These are phyloP conservation scores for Horisme vitalbata DNA, from an alignment of 2,888 invertebrate genomes.

Conservation along the genomic window DNA sequence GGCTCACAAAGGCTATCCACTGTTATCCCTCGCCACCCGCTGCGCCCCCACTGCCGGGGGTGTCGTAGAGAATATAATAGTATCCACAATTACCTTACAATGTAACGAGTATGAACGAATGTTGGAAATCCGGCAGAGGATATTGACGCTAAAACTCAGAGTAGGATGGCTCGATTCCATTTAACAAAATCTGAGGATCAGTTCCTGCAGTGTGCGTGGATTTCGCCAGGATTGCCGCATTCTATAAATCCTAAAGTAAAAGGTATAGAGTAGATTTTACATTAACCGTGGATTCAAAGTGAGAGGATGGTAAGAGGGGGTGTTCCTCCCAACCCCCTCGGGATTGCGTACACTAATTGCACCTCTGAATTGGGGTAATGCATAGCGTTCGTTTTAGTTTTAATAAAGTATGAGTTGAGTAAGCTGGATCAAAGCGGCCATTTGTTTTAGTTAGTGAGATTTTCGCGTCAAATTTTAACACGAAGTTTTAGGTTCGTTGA, in stretches of 20 bases:
- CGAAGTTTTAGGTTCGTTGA: too few species aligned
- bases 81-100: neutral
- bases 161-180: neutral
- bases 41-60: conserved; percentile 25
- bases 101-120: too few species aligned
- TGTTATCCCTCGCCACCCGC: conserved; percentile 42
- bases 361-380: conserved; percentile 78
- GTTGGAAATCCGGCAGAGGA: too few species aligned
- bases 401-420: conserved; percentile 69
- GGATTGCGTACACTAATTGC: conserved; percentile 71
- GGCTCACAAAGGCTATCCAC: conserved; percentile 66
- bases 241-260: conserved; percentile 5
- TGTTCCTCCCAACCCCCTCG: conserved; percentile 48
- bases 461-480: conserved; percentile 47
- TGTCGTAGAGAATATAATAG: conserved; percentile 19
- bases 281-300: neutral
- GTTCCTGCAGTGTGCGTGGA: too few species aligned
- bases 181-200: too few species aligned
- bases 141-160: neutral
- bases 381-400: conserved; percentile 68
- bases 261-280: conserved; percentile 7
- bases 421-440: conserved; percentile 64
- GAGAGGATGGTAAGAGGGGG: conserved; percentile 11
- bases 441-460: conserved; percentile 74
- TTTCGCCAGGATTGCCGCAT: neutral